Percentiles rank a stretch among this genome's conserved stretches.
Conservation (phyloP, 92 coral and sea anemone genomes). For the Porites evermanni region DNA sequence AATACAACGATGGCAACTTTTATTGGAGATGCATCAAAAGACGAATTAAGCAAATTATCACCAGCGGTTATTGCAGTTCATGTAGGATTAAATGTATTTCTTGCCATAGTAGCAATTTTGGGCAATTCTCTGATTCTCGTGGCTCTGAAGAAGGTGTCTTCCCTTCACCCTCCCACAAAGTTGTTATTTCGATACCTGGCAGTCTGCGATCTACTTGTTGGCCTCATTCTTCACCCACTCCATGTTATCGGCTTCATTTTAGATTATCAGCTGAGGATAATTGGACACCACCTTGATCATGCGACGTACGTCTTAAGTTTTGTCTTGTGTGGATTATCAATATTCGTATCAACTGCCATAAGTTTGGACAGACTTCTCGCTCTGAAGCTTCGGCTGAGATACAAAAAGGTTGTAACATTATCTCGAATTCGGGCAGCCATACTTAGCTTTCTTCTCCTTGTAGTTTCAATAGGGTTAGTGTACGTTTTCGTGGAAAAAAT, state of each 20-base stretch:
- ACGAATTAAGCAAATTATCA: neutral
- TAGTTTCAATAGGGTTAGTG: neutral
- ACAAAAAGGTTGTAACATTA: neutral
- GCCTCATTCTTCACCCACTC: neutral
- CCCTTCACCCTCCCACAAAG: slow-evolving; percentile 18
- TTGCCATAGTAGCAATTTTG: neutral
- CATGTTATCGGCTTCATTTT: neutral
- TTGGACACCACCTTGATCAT: neutral
- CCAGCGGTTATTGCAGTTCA: neutral
- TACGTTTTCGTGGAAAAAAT: neutral
- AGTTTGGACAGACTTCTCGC: slow-evolving; percentile 7
- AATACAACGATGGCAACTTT: neutral
- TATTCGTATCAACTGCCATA: neutral
- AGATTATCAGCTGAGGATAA: neutral
- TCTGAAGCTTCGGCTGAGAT: neutral
- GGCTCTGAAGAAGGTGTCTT: neutral
- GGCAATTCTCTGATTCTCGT: neutral
- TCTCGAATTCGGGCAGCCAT: neutral
- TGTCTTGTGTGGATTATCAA: neutral
- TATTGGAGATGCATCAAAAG: neutral
- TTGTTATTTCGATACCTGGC: slow-evolving; percentile 15
- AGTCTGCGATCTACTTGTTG: neutral
- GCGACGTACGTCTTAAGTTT: neutral
- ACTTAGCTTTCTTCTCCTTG: neutral
- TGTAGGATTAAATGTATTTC: neutral